Evolutionary conservation across 2,888 invertebrate species (phyloP).

Genomic region (Pseudeuparius sepicola): DNA sequence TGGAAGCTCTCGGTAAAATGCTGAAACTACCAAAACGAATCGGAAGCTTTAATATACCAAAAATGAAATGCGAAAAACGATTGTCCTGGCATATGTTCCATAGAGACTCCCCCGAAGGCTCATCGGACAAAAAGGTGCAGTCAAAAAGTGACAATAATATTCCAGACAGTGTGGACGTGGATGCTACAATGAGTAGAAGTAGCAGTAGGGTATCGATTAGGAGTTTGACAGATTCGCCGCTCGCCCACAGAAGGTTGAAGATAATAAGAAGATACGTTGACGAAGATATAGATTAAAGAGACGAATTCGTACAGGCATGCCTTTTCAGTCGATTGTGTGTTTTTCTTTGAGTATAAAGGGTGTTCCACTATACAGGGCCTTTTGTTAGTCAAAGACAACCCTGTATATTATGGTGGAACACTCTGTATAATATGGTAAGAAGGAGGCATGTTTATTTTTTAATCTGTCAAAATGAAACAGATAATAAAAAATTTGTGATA

Average conservation of each 20-base stretch:
- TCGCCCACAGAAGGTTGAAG: conserved; percentile 28
- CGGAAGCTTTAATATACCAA: conserved; percentile 30
- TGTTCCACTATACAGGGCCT: not conserved
- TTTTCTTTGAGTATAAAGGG: conserved; percentile 13
- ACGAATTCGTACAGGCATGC: conserved; percentile 24
- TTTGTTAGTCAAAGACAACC: no score
- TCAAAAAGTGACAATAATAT: conserved; percentile 33
- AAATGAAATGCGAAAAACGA: conserved; percentile 23
- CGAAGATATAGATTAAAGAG: conserved; percentile 27
- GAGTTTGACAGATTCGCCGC: conserved; percentile 26
- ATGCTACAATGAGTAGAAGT: conserved; percentile 13
- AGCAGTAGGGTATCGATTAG: conserved; percentile 26
- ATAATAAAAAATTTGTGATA: no score
- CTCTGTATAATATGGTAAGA: no score
- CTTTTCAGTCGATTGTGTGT: conserved; percentile 16
- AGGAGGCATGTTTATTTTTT: no score
- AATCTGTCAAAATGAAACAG: no score
- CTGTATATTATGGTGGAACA: no score
- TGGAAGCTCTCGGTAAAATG: conserved; percentile 28
- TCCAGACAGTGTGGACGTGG: conserved; percentile 15
- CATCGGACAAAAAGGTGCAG: conserved; percentile 25
- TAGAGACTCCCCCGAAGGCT: conserved; percentile 13
- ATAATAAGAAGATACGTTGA: conserved; percentile 29
- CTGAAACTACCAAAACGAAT: conserved; percentile 48
- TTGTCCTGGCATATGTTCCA: conserved; percentile 30